Percentiles rank a stretch among this genome's conserved stretches.
phyloP scores from a whole-genome alignment of 2,888 invertebrate genomes.

The Cephalotes varians region DNA sequence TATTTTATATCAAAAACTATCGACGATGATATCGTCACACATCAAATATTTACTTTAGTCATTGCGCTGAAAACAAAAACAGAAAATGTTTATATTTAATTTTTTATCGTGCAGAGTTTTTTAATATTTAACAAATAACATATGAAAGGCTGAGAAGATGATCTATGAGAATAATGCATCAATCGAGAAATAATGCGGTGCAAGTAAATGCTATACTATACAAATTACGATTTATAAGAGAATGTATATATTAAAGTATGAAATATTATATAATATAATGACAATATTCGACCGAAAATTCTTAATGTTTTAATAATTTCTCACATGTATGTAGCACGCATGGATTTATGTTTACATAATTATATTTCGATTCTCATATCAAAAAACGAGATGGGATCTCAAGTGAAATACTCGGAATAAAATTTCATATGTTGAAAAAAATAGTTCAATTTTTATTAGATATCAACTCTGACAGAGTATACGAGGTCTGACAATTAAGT shows the following conservation, averaged over 20 bases:
- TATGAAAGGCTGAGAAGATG: background rate
- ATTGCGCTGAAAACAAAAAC: background rate
- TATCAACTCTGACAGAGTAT: background rate
- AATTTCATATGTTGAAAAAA: background rate
- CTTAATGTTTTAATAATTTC: background rate
- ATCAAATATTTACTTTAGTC: background rate
- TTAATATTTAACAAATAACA: constrained; percentile 4
- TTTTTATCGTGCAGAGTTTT: background rate
- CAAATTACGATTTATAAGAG: background rate
- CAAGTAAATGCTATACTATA: background rate
- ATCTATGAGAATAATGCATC: background rate
- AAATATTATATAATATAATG: background rate
- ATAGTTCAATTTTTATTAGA: background rate
- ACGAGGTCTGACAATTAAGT: too few species aligned
- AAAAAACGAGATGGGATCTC: background rate
- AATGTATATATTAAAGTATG: background rate
- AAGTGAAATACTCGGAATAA: background rate
- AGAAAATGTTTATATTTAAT: background rate
- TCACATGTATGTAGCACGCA: background rate
- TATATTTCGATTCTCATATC: background rate
- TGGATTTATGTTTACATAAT: background rate
- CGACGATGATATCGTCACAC: too few species aligned
- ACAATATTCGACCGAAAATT: background rate
- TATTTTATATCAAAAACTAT: constrained; percentile 5
- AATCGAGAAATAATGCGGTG: background rate